Evolutionary conservation across 2,113 vertebrate genomes (phyloP).

Genomic region (Albula glossodonta): DNA sequence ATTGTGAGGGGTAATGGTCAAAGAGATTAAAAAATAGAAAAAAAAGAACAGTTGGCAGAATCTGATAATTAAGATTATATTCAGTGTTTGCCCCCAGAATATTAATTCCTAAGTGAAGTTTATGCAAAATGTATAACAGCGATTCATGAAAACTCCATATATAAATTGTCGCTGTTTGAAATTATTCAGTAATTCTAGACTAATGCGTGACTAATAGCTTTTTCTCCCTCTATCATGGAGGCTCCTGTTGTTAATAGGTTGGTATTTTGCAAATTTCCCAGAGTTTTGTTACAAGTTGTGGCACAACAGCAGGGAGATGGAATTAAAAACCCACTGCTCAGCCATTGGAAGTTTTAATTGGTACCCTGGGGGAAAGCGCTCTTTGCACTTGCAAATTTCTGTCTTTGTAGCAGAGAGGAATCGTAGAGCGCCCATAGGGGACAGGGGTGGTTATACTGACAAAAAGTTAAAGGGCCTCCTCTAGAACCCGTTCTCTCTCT

Average conservation of each 20-base stretch:
- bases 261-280: slow-evolving; percentile 48
- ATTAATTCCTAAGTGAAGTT: slow-evolving; percentile 43
- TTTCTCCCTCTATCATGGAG: slow-evolving; percentile 36
- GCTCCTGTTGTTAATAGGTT: slow-evolving; percentile 56
- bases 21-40: background rate
- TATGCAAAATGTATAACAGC: slow-evolving; percentile 58
- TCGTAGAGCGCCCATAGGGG: slow-evolving; percentile 52
- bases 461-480: slow-evolving; percentile 45
- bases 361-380: slow-evolving; percentile 60
- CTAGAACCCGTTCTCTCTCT: slow-evolving; percentile 30
- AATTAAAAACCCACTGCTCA: slow-evolving; percentile 56
- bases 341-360: slow-evolving; percentile 75
- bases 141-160: slow-evolving; percentile 52
- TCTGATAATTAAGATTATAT: background rate
- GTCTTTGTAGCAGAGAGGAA: slow-evolving; percentile 61
- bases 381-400: slow-evolving; percentile 60
- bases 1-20: background rate
- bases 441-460: slow-evolving; percentile 53
- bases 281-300: slow-evolving; percentile 56
- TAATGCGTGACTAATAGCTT: slow-evolving; percentile 71
- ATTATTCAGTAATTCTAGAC: slow-evolving; percentile 66
- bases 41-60: background rate
- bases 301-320: slow-evolving; percentile 30
- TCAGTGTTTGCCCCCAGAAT: background rate
- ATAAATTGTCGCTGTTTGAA: slow-evolving; percentile 59